Evolutionary conservation across 37 sponge, comb jelly and placozoan genomes (phyloP), one percentile per base, ranked within the genome.

Genomic region (Beroe forskalii): DNA sequence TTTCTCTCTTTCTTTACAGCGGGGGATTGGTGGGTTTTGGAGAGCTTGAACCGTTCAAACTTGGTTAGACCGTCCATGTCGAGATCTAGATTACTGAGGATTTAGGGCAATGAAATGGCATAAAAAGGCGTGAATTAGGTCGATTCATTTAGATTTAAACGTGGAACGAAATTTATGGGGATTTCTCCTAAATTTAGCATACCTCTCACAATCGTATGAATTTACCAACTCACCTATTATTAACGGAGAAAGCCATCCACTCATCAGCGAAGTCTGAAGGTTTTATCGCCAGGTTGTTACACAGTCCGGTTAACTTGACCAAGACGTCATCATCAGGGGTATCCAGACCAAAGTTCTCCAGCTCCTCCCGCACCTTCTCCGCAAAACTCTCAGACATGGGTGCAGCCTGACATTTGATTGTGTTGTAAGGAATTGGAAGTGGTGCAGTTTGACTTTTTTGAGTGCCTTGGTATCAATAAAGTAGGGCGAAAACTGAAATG

Each of bases 211-310:
- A n/a, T n/a, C n/a, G n/a, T n/a, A n/a, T n/a, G n/a, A n/a, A n/a
- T n/a, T n/a, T n/a, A 64, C 66, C 27, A 9, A 44, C 86, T 44
- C 12, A 80, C 86, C 86, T 27, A 25, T 80, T 80, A 48, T 80
- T 80, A 28, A 80, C 40, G 3, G 86, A 80, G 55, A 80, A 80
- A 42, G 86, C 86, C 86, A 80, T 80, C 86, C 86, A 80, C 55
- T 80, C 30, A 25, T 80, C 86, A 22, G 86, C 86, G 1, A 80
- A 44, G 22, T 80, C 86, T 6, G 86, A 80, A 22, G 86, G 86
- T 20, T 80, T 43, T 20, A 80, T 44, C 28, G 44, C 44, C 40
- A 80, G 40, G 48, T 8, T 24, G n/a, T 32, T 22, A 30, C 86
- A 80, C 12, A 80, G 43, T 9, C 55, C 55, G 2, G 86, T 80